Evolutionary conservation across 2,797 vertebrate species (phyloP), one percentile per base, ranked within the genome.

Genomic region (Apogon talboti): DNA sequence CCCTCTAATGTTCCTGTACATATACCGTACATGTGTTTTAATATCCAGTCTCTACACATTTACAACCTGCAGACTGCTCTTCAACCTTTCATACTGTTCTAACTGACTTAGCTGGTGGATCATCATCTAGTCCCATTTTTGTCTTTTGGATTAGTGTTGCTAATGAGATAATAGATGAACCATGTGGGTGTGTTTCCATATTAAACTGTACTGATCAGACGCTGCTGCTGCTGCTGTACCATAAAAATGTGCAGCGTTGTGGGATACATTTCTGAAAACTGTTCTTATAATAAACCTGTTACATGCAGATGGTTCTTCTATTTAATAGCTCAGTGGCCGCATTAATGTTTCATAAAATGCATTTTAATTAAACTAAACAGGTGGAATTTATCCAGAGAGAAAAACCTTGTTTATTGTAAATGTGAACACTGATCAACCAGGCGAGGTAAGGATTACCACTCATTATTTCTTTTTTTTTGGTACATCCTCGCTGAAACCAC

Each of bases 61-160:
- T 3, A 3, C 24, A 28, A 28, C 24, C 24, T 28, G 24, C 24
- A 28, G 24, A 28, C 6, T 28, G 24, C 24, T 28, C 24, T 28
- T 28, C 48, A 21, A 16, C 12, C 37, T 66, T 1, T 54, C 47
- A 55, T 61, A 16, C 42, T 56, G 42, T n/a, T 21, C 28, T 74
- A 71, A 83, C 71, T 76, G 49, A 74, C 76, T 78, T 78, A 69
- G 11, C 13, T 30, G 68, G 76, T 89, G 72, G 69, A 69, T 80
- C 47, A 43, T 66, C 70, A 71, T 68, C 41, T 59, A 35, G 28
- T 73, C 58, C 41, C 35, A 57, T 28, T 69, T 71, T 71, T 79
- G 77, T 65, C 64, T 50, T 69, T 76, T 59, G 52, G n/a, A 76
- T 78, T 76, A 79, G 43, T 35, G 28, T 63, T 55, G 43, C 52